Conservation (phyloP, 1,140 invertebrate species). For the Oscheius sp. region DNA sequence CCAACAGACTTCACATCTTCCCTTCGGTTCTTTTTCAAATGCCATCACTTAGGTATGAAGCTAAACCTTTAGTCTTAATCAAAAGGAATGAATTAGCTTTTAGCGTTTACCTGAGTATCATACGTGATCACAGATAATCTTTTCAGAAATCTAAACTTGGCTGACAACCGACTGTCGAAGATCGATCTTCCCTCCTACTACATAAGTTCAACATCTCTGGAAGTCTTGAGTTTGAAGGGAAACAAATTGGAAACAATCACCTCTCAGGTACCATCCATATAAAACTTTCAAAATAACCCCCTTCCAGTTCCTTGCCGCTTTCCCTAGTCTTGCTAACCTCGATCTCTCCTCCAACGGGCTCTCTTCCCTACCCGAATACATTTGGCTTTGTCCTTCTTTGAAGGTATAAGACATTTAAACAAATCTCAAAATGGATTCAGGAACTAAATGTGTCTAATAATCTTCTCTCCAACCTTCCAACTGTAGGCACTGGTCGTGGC, state of each 20-base stretch:
- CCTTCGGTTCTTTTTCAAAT: slow-evolving; percentile 81
- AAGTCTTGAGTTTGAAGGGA: slow-evolving; percentile 32
- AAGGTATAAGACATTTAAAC: too few relatives aligned
- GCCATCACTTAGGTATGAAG: slow-evolving; percentile 67
- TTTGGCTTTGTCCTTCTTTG: slow-evolving; percentile 85
- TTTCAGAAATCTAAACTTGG: slow-evolving; percentile 44
- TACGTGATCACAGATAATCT: too few relatives aligned
- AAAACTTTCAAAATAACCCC: too few relatives aligned
- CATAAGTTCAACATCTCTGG: slow-evolving; percentile 35
- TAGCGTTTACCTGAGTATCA: too few relatives aligned
- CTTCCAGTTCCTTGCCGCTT: slow-evolving; percentile 23
- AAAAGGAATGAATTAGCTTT: too few relatives aligned
- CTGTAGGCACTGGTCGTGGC: slow-evolving; percentile 1
- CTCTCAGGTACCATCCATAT: too few relatives aligned
- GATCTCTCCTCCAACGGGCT: slow-evolving; percentile 92
- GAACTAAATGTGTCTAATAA: slow-evolving; percentile 89
- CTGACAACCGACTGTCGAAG: slow-evolving; percentile 38
- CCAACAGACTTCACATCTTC: slow-evolving; percentile 78
- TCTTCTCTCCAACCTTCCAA: slow-evolving; percentile 67
- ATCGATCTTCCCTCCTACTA: slow-evolving; percentile 29
- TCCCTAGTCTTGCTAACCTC: slow-evolving; percentile 76
- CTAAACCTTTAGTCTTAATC: neutral
- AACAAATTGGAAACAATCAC: slow-evolving; percentile 34
- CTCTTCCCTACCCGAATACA: slow-evolving; percentile 75
- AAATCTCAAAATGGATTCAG: too few relatives aligned